Evolutionary conservation across 2,888 invertebrate species (phyloP), one percentile per base, ranked within the genome.

Genomic region (Gandaritis pyraliata): DNA sequence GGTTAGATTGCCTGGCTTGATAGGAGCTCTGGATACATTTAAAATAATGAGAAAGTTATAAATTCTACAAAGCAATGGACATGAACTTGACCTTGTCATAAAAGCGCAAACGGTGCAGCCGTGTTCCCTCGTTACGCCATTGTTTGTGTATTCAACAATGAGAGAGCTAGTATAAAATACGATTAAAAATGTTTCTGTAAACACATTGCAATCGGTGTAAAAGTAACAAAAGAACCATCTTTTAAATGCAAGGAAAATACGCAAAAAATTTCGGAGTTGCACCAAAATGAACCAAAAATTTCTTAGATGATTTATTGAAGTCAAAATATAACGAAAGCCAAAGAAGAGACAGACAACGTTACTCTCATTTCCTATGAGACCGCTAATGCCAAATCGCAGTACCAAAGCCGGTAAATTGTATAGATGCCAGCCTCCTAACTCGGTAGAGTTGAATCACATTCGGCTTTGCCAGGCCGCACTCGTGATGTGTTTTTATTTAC

Each of bases 381-480:
- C 12, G 33, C 29, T 33, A 51, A 48, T 60, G 58, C 57, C 61
- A 64, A 68, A 65, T 52, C 38, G 48, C 56, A 51, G 38, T 58
- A 61, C 65, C 58, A 64, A 66, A 58, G 30, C 56, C 39, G 38
- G 48, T 50, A 15, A 43, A 64, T 64, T 66, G 57, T 59, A 52
- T 56, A 59, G 48, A 50, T 61, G 49, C 57, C 58, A 60, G 61
- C 60, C 48, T 46, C 61, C 56, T 47, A 56, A 59, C 23, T 57
- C 51, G 47, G 49, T 38, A 15, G 54, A 58, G 64, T 71, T 68
- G 69, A 70, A 57, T 71, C 70, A 69, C 65, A 67, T 64, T 51
- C 46, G 15, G 58, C 39, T 48, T 59, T 70, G 74, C 71, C 74
- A 74, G 68, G 64, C 64, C 63, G 61, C 52, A 56, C 56, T 56